Conservation (phyloP, 2,113 vertebrate species). For the Ceratotherium simum region DNA sequence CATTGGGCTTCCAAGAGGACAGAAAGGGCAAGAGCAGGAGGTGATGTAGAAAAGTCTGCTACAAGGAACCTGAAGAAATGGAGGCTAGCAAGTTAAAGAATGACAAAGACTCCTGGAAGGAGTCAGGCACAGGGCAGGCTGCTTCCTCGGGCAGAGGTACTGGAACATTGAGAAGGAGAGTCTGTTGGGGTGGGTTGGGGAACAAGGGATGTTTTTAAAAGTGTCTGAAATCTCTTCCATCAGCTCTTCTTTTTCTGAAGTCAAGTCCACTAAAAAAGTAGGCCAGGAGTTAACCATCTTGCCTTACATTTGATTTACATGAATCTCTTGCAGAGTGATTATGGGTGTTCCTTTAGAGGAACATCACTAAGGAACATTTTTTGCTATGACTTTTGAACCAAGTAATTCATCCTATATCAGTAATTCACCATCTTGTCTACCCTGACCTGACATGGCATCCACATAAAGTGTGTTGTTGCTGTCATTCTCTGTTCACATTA, state of each 20-base stretch:
- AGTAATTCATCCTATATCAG: background rate
- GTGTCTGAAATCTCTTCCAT: background rate
- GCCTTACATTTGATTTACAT: background rate
- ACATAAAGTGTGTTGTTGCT: accelerated
- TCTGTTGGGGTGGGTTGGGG: background rate
- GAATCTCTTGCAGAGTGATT: background rate
- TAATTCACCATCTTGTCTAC: background rate
- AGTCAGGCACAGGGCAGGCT: background rate
- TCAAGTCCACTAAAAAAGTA: background rate
- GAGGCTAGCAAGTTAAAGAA: background rate
- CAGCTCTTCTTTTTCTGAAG: background rate
- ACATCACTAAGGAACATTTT: background rate
- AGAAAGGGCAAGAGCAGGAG: background rate
- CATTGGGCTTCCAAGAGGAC: background rate
- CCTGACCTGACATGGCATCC: background rate
- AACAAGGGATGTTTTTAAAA: background rate
- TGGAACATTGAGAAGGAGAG: background rate
- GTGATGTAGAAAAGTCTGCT: background rate
- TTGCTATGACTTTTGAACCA: background rate
- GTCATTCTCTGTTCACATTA: background rate
- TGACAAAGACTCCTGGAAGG: background rate
- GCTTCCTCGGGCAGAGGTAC: background rate
- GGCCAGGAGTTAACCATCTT: background rate
- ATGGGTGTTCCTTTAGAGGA: background rate
- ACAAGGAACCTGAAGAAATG: background rate